Evolutionary conservation across 2,113 vertebrate species (phyloP), one percentile per base, ranked within the genome.

Genomic region (Cynoglossus semilaevis): DNA sequence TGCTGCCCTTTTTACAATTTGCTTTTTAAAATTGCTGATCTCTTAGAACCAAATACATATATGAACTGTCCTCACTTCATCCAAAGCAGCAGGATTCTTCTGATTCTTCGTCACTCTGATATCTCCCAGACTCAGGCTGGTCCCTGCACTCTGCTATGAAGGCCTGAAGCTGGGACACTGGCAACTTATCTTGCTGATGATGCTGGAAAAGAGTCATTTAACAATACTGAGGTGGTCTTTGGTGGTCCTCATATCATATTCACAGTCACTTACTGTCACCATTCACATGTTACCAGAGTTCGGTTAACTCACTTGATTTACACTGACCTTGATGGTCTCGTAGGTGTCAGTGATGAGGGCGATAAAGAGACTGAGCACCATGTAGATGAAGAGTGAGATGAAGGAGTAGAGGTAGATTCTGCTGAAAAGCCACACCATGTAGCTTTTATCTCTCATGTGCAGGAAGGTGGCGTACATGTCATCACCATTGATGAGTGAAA

Each of bases 291-390:
- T 38, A 4, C 2, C 9, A 10, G 37, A 10, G 12, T 38, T 38
- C 1, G 9, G 37, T 38, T 9, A 38, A 38, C 37, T 41, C 4
- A 13, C 38, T 41, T 11, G 13, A 61, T n/a, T 46, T 0, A 15
- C 48, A 72, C 91, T 71, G 81, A 98, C 96, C 94, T 95, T 98
- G 73, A 98, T 93, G 10, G 94, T 96, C 85, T 97, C 94, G 15
- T 98, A 97, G 0, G 94, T 96, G 64, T 97, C 95, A 1, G 93
- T 97, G 74, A 98, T 96, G 15, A 98, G 83, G 10, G 94, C 94
- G 22, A 98, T 97, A 88, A 97, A 98, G 35, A 98, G 92, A 78
- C 95, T 98, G 77, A 98, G 91, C 58, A 98, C 94, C 96, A 98
- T 96, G 69, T 95, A 97, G 76, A 95, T 94, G 68, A 98, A 98